Base-by-base conservation (phyloP, 2,888 invertebrate species). In the Spisula solida region DNA sequence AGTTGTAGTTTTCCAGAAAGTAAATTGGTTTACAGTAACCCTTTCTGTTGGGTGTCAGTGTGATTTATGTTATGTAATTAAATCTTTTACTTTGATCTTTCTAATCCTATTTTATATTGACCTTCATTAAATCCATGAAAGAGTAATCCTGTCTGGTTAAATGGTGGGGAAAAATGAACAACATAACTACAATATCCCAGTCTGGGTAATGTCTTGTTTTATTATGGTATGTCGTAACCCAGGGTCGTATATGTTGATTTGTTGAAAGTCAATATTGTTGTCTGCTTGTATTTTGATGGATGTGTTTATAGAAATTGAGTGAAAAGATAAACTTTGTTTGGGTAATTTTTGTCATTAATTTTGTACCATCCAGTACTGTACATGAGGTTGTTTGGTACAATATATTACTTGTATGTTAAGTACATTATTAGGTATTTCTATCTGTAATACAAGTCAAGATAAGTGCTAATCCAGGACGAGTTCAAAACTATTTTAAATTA, bases 201-300 rank as follows among this genome's bases (percentile, higher is more conserved):
- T 66, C 60, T 66, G n/a, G 10, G 10, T 66, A 25, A 66, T 66
- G 60, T 25, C 75, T 8, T 75, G 75, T 75, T 75, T 75, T 75
- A 75, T 75, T 75, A 34, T 75, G 16, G 2, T 16, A 31, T 75
- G 75, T 75, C 16, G 75, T 75, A 75, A 75, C 75, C 16, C 34
- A 31, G 31, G 75, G 75, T 75, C 75, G 31, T 31, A 75, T 18
- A 31, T 75, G 75, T 75, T 34, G 34, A 75, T 66, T 25, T 75
- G 75, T 31, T 75, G 75, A 34, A 34, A 75, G 75, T 75, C 75
- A 75, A 75, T 75, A 34, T 31, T 34, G 75, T 75, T 75, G 75
- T 75, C 75, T 16, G 14, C 25, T 60, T 75, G 18, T 75, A 25
- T 70, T 70, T 75, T 75, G 75, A 75, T 75, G 75, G 75, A 34